Base-by-base conservation (phyloP, 2,797 vertebrate species). In the Amniataba percoides region DNA sequence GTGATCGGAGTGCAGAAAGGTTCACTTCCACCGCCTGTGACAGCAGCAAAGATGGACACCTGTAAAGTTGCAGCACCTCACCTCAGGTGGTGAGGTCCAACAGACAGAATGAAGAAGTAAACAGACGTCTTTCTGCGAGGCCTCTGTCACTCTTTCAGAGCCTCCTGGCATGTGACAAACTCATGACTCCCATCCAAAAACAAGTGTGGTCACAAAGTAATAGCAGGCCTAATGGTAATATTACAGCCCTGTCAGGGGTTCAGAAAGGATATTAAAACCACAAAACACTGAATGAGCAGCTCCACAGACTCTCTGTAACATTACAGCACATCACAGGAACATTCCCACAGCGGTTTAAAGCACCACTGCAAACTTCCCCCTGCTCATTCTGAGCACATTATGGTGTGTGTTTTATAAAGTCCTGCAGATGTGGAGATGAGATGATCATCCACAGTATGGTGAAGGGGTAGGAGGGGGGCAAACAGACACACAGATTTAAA, bases 111-210 rank as follows among this genome's bases (percentile, higher is more conserved):
- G 11, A 51, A 36, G 10, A 49, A 8, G n/a, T 56, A 1, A 25
- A 69, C 7, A 34, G 15, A 18, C 56, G 34, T 6, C 1, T 72
- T 46, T 64, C 21, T 7, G 8, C 27, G 45, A 64, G n/a, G 31
- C 11, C 5, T 58, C 39, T 46, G 16, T 45, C 40, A 43, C 52
- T 16, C 1, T 31, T 31, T 51, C 13, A 74, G 51, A 67, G 43
- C 43, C 48, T 43, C 1, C 56, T 46, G 58, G 42, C 81, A 76
- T 83, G 58, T 74, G 74, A 75, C 57, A 46, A 25, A 64, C 46
- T 43, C 72, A 66, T 51, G 71, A 70, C 21, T 56, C 52, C 23
- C 57, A 64, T 21, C n/a, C 79, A 80, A 62, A 78, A 78, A 51
- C 64, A 81, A 51, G 45, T 14, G 8, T 3, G n/a, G 18, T 34